Evolutionary conservation across 2,797 vertebrate genomes (phyloP).

Genomic region (Spizella passerina): DNA sequence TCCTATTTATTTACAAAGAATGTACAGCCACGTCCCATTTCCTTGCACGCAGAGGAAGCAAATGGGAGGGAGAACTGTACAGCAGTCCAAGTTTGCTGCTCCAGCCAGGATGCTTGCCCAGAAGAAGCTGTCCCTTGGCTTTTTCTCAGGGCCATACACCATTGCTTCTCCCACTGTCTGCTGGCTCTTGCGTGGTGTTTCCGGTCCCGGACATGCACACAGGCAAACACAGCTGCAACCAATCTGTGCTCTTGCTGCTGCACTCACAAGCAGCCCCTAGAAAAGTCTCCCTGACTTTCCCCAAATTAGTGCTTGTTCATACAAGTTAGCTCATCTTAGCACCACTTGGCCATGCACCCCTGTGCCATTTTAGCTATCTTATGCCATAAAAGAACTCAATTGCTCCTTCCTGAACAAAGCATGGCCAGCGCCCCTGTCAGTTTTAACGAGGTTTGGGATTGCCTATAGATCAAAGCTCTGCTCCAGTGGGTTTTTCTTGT

Average conservation of each 20-base stretch:
- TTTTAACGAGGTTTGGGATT: conserved; percentile 27
- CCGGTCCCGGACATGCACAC: conserved; percentile 27
- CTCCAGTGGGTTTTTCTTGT: neutral
- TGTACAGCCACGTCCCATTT: conserved; percentile 56
- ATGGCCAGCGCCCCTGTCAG: neutral
- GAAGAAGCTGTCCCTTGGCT: conserved; percentile 64
- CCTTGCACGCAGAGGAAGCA: conserved; percentile 36
- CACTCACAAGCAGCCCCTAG: neutral
- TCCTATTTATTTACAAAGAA: conserved; percentile 51
- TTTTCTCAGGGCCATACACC: conserved; percentile 53
- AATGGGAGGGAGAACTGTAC: conserved; percentile 12
- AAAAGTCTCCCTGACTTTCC: conserved; percentile 22
- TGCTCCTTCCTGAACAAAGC: conserved; percentile 4
- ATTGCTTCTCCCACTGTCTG: conserved; percentile 63
- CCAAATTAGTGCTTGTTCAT: conserved; percentile 27
- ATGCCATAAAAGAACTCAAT: neutral
- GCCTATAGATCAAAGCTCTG: conserved; percentile 25
- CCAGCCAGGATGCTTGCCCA: conserved; percentile 48
- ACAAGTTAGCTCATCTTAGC: neutral
- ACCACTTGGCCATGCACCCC: neutral
- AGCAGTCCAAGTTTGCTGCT: conserved; percentile 47
- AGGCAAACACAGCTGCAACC: conserved; percentile 64
- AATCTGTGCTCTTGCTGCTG: conserved; percentile 23
- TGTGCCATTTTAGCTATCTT: neutral
- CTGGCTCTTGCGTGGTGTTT: conserved; percentile 50